phyloP scores from a whole-genome alignment of 2,888 invertebrate species.

The Nomada hirtipes region DNA sequence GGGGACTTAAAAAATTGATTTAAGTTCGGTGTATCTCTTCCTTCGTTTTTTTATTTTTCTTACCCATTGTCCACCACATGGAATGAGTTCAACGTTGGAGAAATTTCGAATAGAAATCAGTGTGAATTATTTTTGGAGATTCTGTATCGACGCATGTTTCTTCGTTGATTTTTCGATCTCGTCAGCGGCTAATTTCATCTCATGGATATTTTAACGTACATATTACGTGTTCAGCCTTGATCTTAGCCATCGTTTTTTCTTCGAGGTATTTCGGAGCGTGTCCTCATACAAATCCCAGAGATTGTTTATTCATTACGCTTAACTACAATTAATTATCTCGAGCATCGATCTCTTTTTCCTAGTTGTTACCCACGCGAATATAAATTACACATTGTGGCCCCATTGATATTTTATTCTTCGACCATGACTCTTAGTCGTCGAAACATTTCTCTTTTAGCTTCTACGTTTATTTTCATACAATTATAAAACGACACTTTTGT shows the following conservation, averaged over 20 bases:
- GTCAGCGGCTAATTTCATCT: conserved; percentile 12
- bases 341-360: conserved; percentile 37
- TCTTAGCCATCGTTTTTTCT: not conserved
- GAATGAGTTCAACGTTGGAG: not conserved
- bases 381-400: conserved; percentile 48
- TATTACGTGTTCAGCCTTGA: not conserved
- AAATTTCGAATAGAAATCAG: not conserved
- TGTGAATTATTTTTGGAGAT: too few relatives aligned
- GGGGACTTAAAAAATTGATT: too few relatives aligned
- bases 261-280: conserved; percentile 13
- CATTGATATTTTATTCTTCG: conserved; percentile 26
- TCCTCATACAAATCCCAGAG: not conserved
- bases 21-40: too few relatives aligned
- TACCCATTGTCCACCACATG: not conserved
- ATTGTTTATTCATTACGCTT: conserved; percentile 29
- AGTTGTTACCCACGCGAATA: conserved; percentile 24
- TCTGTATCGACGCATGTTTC: not conserved
- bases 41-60: too few relatives aligned
- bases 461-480: too few relatives aligned
- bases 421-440: not conserved
- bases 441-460: not conserved
- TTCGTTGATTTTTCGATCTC: conserved; percentile 9
- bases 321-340: conserved; percentile 34
- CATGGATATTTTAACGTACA: not conserved
- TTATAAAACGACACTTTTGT: too few relatives aligned